phyloP scores from a whole-genome alignment of 2,888 invertebrate species.

The Andrena praecox region DNA sequence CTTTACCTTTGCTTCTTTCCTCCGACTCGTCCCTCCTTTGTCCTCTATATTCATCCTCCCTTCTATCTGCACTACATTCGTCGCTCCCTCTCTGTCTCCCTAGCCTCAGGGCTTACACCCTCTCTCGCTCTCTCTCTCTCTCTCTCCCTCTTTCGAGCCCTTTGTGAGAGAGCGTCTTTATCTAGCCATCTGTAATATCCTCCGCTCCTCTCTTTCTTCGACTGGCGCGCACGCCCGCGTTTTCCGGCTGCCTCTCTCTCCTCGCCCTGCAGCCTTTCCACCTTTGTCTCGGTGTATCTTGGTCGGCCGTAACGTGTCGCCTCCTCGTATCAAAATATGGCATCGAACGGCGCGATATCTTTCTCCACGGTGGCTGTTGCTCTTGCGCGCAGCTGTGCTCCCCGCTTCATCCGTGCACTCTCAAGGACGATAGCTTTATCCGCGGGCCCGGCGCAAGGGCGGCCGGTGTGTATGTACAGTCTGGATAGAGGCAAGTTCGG shows the following conservation, averaged over 20 bases:
- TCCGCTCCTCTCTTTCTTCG: constrained; percentile 19
- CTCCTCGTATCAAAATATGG: constrained; percentile 76
- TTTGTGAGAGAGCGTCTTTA: neutral
- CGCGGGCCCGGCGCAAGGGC: neutral
- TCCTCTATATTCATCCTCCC: neutral
- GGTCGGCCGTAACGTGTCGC: constrained; percentile 64
- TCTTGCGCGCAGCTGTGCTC: neutral
- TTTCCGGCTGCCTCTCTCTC: constrained; percentile 9
- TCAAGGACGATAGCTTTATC: constrained; percentile 11
- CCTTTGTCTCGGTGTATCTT: constrained; percentile 22
- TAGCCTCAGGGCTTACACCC: neutral
- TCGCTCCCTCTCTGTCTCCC: neutral
- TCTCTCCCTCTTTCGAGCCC: constrained; percentile 1
- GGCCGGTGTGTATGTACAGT: neutral
- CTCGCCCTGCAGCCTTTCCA: neutral
- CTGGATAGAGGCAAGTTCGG: constrained; percentile 17
- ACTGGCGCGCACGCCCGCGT: constrained; percentile 15
- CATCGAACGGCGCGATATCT: constrained; percentile 59
- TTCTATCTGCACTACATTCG: neutral
- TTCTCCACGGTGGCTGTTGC: constrained; percentile 8
- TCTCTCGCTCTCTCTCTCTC: neutral
- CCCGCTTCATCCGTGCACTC: neutral
- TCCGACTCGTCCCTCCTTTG: neutral
- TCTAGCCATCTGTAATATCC: neutral
- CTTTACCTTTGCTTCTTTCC: constrained; percentile 18